Base-by-base conservation (phyloP, 2,797 vertebrate species). In the Nyctibius grandis region DNA sequence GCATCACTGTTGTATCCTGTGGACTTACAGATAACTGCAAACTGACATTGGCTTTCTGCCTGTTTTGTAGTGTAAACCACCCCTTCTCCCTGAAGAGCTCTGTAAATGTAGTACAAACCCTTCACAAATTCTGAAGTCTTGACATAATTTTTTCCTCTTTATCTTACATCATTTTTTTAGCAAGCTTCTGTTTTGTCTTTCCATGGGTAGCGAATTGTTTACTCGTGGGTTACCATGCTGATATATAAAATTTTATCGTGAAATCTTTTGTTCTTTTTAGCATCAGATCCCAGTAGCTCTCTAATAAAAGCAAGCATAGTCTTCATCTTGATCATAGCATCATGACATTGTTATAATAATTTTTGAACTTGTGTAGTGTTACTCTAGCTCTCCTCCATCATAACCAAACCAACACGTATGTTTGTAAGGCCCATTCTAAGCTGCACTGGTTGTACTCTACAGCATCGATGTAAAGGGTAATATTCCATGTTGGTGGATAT, bases 171-270 rank as follows among this genome's bases (percentile, higher is more conserved):
- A 1, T 5, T 48, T 34, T 77, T 78, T 65, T 57, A 45, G 9
- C 33, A 85, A 69, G 45, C 8, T 56, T 76, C 34, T 75, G 15
- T 34, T 74, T 48, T 69, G 14, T 42, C 28, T 89, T 92, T 88
- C 28, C 7, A 4, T 9, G 2, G 9, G 6, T 82, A 74, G 12
- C 0, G 0, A 54, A 68, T 73, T 79, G 12, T 77, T 86, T 36
- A 7, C 9, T 81, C 1, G 0, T 31, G 9, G 9, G 6, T 56
- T 64, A 34, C 45, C 23, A 3, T 48, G 23, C 31, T 64, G 60
- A 2, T 75, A 82, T 38, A 74, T 75, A 56, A 33, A 51, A n/a
- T 73, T 72, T 65, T 3, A 1, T 84, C 15, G 29, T 47, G 31
- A 34, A 34, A 61, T 68, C 40, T 51, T 57, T 22, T 75, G 26